A percentile compares a stretch with the other conserved stretches of the same genome.
Conservation (phyloP, 2,888 invertebrate genomes). For the Sicus ferrugineus region DNA sequence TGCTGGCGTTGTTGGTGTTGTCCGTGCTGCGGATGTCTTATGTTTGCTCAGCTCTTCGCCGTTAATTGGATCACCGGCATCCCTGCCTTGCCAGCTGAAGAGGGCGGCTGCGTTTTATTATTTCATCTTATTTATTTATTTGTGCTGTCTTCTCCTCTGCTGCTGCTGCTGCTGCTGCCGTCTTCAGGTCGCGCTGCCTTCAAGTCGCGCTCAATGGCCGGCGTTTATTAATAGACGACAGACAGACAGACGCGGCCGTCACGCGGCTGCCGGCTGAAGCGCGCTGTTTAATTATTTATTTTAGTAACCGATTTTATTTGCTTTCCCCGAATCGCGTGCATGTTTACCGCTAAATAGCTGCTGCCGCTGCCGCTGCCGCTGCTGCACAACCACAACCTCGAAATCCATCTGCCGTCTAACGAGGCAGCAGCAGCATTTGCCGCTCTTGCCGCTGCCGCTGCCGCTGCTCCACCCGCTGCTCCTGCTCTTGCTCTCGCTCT, state of each 20-base stretch:
- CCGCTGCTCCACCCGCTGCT: neutral
- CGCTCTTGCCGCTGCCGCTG: neutral
- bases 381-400: no score
- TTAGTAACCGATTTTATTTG: slow-evolving; percentile 5
- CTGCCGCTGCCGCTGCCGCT: no score
- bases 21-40: neutral
- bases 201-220: neutral
- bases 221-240: no score
- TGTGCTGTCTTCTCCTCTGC: neutral
- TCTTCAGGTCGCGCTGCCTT: neutral
- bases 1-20: neutral
- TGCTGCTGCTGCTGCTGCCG: neutral
- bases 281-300: neutral
- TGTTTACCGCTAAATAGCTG: no score
- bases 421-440: neutral
- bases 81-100: neutral
- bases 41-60: slow-evolving; percentile 29
- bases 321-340: neutral
- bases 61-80: slow-evolving; percentile 32
- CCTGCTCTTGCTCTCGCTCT: neutral
- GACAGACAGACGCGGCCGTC: no score
- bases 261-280: neutral
- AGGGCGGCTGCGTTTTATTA: neutral
- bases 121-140: neutral
- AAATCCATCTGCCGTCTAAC: no score